Percentiles rank a stretch among this genome's conserved stretches.
phyloP scores from a whole-genome alignment of 2,797 vertebrate species.

The Enteromius argenteus region DNA sequence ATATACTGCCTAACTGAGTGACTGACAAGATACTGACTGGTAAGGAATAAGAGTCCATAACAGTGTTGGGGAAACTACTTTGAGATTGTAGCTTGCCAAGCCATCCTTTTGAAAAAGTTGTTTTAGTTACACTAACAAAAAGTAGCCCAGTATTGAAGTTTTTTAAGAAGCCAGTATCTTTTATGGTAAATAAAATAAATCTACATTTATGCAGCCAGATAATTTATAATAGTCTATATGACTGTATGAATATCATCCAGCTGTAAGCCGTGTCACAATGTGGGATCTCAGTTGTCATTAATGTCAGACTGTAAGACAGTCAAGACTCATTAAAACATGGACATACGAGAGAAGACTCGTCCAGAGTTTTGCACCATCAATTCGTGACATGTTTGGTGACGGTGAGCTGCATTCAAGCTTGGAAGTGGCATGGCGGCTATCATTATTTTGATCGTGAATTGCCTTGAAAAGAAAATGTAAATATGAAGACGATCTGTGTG shows the following conservation, averaged over 20 bases:
- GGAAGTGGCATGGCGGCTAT: not conserved
- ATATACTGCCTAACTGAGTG: slow-evolving; percentile 50
- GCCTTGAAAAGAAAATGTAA: not conserved
- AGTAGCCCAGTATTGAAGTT: not conserved
- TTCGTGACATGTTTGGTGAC: not conserved
- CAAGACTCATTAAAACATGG: not conserved
- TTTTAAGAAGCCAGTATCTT: not conserved
- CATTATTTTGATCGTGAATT: not conserved
- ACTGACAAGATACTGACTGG: slow-evolving; percentile 49
- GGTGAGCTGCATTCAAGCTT: not conserved
- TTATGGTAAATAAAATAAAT: not conserved
- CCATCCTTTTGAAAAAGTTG: not conserved
- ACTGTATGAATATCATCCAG: not conserved
- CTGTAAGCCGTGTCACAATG: not conserved
- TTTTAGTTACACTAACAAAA: not conserved
- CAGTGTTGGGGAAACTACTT: slow-evolving; percentile 20
- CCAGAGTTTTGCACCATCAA: not conserved
- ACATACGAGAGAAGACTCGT: not conserved
- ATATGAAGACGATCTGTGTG: not conserved
- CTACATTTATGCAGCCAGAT: not conserved
- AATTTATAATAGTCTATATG: not conserved
- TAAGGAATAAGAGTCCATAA: slow-evolving; percentile 18
- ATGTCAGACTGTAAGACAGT: not conserved
- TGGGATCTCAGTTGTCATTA: not conserved
- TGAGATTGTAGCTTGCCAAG: slow-evolving; percentile 23